Percentiles rank a stretch among this genome's conserved stretches.
phyloP scores from a whole-genome alignment of 1,140 invertebrate genomes.

The Penaeus vannamei region DNA sequence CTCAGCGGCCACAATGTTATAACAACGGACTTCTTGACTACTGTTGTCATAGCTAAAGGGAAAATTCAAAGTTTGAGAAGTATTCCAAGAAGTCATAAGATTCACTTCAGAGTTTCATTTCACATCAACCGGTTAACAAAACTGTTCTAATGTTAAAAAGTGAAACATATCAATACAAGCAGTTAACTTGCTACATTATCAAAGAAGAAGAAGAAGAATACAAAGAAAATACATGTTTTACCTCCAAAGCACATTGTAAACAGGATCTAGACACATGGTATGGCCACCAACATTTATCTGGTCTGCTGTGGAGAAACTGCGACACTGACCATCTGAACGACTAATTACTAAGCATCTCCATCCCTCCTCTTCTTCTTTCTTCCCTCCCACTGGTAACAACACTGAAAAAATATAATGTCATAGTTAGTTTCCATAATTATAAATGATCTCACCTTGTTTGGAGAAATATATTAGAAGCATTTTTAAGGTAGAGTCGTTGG shows the following conservation, averaged over 20 bases:
- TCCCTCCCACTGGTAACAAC: slow-evolving; percentile 52
- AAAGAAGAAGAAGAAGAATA: neutral
- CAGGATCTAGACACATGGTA: slow-evolving; percentile 87
- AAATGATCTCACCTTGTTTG: no score
- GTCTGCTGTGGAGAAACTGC: slow-evolving; percentile 82
- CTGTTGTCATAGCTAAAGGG: slow-evolving; percentile 78
- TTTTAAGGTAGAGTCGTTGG: no score
- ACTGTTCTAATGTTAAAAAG: no score
- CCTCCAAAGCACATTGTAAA: slow-evolving; percentile 75
- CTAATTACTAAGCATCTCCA: slow-evolving; percentile 78
- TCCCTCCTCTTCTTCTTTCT: slow-evolving; percentile 53
- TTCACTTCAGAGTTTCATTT: no score
- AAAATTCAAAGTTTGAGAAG: slow-evolving; percentile 10
- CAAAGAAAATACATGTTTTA: neutral
- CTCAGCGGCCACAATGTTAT: slow-evolving; percentile 85
- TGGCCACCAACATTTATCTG: slow-evolving; percentile 85
- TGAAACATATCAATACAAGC: neutral
- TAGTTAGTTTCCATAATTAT: neutral
- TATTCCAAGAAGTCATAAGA: no score
- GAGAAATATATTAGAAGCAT: no score
- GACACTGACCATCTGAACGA: slow-evolving; percentile 86
- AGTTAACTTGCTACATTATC: neutral
- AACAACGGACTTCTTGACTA: slow-evolving; percentile 82
- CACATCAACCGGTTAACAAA: no score
- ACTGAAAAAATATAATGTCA: slow-evolving; percentile 27